These are phyloP conservation scores for Danaus chrysippus DNA, from an alignment of 2,888 invertebrate genomes.

Conservation along the genomic window DNA sequence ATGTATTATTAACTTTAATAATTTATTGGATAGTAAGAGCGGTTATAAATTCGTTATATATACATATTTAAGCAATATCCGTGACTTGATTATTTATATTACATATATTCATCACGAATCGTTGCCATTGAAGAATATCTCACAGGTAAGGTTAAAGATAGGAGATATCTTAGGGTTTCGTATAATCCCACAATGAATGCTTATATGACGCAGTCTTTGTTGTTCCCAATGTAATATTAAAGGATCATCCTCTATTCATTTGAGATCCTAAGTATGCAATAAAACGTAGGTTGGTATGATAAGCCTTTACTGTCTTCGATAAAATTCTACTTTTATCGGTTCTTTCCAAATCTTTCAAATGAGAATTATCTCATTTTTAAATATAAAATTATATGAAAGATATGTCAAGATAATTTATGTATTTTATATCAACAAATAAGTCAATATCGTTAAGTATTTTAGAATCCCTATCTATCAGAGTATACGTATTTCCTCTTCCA, in stretches of 20 bases:
- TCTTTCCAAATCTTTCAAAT: too few species aligned
- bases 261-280: background rate
- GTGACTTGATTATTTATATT: too few species aligned
- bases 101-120: too few species aligned
- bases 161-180: background rate
- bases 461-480: slow-evolving; percentile 45
- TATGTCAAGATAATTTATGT: slow-evolving; percentile 6
- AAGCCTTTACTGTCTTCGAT: background rate
- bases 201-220: background rate
- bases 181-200: background rate
- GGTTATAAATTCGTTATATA: background rate
- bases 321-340: too few species aligned
- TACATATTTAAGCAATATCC: background rate
- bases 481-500: slow-evolving; percentile 53
- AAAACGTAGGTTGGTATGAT: slow-evolving; percentile 4
- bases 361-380: background rate
- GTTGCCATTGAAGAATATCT: background rate
- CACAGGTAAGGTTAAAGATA: background rate
- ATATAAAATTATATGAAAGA: background rate
- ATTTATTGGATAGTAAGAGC: background rate
- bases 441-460: slow-evolving; percentile 47
- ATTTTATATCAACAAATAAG: slow-evolving; percentile 37
- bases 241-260: slow-evolving; percentile 1
- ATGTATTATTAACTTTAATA: background rate
- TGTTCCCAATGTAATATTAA: slow-evolving; percentile 1